phyloP scores from a whole-genome alignment of 2,113 vertebrate genomes.

The Cephalopterus ornatus region DNA sequence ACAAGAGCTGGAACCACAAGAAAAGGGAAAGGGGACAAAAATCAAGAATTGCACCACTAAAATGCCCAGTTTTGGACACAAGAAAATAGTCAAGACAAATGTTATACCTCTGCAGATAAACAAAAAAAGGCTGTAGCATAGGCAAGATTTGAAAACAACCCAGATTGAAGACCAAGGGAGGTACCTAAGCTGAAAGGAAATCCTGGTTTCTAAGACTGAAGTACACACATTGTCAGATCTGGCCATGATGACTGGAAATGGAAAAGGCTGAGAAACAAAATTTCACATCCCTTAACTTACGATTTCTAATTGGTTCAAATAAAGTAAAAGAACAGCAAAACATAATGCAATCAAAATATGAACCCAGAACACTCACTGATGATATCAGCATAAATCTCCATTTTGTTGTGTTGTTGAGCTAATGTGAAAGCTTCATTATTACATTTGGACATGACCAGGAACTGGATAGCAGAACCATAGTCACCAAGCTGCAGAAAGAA shows the following conservation, averaged over 20 bases:
- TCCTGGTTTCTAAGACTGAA: neutral
- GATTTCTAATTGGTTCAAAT: neutral
- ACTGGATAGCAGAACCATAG: conserved; percentile 96
- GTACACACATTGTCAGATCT: neutral
- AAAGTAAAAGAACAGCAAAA: neutral
- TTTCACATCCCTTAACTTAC: neutral
- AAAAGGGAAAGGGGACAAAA: neutral
- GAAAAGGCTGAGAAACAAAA: neutral
- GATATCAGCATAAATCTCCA: conserved; percentile 97
- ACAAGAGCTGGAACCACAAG: neutral
- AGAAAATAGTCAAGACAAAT: neutral
- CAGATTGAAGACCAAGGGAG: neutral
- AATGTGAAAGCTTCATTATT: conserved; percentile 96
- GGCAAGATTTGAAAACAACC: neutral
- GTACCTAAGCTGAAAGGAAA: neutral
- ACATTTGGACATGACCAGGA: conserved; percentile 93
- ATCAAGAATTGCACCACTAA: neutral
- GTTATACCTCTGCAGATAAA: neutral
- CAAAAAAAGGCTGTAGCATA: neutral
- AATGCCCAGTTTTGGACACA: neutral
- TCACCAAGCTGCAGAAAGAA: conserved; percentile 92
- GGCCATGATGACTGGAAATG: neutral
- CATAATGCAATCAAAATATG: neutral
- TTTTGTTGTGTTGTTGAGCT: conserved; percentile 95
- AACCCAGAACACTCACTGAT: conserved; percentile 81